Base-by-base conservation (phyloP, 2,888 invertebrate genomes). In the Lingula anatina region DNA sequence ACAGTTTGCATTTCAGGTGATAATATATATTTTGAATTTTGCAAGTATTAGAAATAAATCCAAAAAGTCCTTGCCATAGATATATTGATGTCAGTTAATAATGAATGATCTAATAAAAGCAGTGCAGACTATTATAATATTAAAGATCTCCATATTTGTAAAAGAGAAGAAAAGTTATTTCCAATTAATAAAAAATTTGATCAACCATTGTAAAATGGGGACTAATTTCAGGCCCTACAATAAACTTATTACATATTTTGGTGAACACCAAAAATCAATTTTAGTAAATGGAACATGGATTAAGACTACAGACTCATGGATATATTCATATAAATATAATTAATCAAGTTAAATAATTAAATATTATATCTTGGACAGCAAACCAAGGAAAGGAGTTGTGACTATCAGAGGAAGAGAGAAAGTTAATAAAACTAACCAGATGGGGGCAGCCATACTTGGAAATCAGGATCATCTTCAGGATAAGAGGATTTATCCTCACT, bases 401-500 rank as follows among this genome's bases (percentile, higher is more conserved):
- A n/a, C 20, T 39, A 18, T 20, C 9, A n/a, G 9, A n/a, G n/a
- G n/a, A n/a, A 48, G 15, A n/a, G n/a, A n/a, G n/a, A n/a, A n/a
- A n/a, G n/a, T n/a, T n/a, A n/a, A n/a, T n/a, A n/a, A n/a, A n/a
- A 54, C 56, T 50, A 50, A 71, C 73, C 68, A 51, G 77, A 64
- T 1, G 90, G 90, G 3, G 90, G 89, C 37, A 87, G 75, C 90
- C 90, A 90, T 66, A 84, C 84, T 7, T 84, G 85, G 72, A 87
- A 88, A 67, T 88, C 84, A 9, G 77, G 74, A 59, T 76, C 75
- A 18, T 64, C 58, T 7, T 53, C 56, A 46, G 60, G 54, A 50
- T 62, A 61, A 28, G 49, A 44, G 4, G 43, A 46, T 35, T n/a
- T 37, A 31, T 23, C 15, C 38, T 49, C 55, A n/a, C n/a, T n/a